Evolutionary conservation across 2,888 invertebrate genomes (phyloP), one percentile per base, ranked within the genome.

Genomic region (Neocrepidodera transversa): DNA sequence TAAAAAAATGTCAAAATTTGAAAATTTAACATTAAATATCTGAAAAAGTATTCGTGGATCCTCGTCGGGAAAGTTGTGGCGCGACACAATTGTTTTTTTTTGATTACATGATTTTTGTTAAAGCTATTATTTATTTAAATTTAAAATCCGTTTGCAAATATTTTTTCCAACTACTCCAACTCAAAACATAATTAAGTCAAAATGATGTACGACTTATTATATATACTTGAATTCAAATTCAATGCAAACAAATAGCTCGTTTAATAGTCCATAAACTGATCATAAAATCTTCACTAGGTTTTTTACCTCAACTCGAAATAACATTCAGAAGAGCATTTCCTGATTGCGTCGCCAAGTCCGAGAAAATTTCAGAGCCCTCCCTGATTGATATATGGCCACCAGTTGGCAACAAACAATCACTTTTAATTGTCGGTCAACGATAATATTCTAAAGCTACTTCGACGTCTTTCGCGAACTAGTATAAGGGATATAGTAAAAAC

Each of bases 351-450:
- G n/a, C n/a, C n/a, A n/a, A n/a, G 26, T 26, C 36, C 26, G 50
- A 38, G 18, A 20, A 32, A n/a, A 49, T 49, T 49, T 36, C 20
- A 13, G 13, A 32, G 26, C 50, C 30, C 45, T 35, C 54, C 50
- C 54, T 54, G 68, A 68, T 68, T 71, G 69, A 69, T 68, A 63
- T 67, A 68, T 65, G 58, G 69, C 66, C 67, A 63, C 60, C 66
- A 65, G 63, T 60, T 63, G 67, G 66, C 70, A 68, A 64, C 61
- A 62, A 68, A 63, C 67, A 68, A 69, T 73, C 74, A 69, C 66
- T 66, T 73, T 74, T 75, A 75, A 75, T 75, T 74, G 74, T 73
- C 73, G 72, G 73, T 71, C 68, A 72, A 74, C 73, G 69, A 67
- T 69, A 50, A 50, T 38, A 59, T 54, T 48, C 35, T 32, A 49